phyloP scores from a whole-genome alignment of 2,113 vertebrate genomes.

The Piprites chloris region DNA sequence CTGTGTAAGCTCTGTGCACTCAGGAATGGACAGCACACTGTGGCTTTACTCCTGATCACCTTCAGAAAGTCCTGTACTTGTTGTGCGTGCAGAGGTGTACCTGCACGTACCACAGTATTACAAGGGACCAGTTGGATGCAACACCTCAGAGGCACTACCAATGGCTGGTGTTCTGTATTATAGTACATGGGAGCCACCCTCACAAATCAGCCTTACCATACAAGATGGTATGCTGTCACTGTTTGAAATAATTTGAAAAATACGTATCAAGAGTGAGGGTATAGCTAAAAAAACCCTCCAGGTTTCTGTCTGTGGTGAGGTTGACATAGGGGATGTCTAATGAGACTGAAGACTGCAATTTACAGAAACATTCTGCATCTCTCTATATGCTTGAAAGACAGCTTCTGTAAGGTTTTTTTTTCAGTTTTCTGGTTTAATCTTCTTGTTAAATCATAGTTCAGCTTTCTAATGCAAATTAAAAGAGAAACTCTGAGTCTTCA shows the following conservation, averaged over 20 bases:
- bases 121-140: neutral
- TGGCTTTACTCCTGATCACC: neutral
- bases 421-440: constrained; percentile 32
- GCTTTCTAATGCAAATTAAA: neutral
- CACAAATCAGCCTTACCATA: neutral
- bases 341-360: neutral
- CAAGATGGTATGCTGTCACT: neutral
- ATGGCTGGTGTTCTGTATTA: neutral
- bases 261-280: neutral
- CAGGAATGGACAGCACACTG: neutral
- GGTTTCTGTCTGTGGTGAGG: neutral
- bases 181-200: accelerated
- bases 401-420: neutral
- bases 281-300: neutral
- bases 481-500: neutral
- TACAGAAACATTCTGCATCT: neutral
- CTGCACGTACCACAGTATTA: neutral
- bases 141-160: neutral
- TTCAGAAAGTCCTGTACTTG: neutral
- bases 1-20: neutral
- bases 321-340: neutral
- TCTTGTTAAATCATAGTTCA: neutral
- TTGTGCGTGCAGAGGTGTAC: neutral
- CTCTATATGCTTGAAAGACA: neutral
- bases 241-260: neutral